Evolutionary conservation across 2,888 invertebrate genomes (phyloP).

Genomic region (Lasioglossum malachurum): DNA sequence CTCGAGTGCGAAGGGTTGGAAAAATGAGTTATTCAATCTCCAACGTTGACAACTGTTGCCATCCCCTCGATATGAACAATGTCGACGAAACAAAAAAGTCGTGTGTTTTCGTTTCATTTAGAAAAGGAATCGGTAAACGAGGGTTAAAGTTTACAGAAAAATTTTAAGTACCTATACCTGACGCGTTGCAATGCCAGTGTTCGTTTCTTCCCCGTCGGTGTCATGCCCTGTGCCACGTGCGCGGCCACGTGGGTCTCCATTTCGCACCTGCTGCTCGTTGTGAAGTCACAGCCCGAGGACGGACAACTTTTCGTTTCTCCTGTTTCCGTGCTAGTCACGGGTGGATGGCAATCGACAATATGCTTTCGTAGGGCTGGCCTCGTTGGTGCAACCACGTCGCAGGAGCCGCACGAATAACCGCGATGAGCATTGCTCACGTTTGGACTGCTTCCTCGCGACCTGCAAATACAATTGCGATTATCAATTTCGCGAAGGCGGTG

Average conservation of each 20-base stretch:
- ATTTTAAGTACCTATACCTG: constrained; percentile 84
- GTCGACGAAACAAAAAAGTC: not conserved
- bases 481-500: not conserved
- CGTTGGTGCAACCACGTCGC: constrained; percentile 83
- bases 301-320: constrained; percentile 80
- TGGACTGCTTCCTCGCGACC: constrained; percentile 81
- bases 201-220: constrained; percentile 85
- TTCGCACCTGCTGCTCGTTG: constrained; percentile 83
- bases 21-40: too few relatives aligned
- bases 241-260: constrained; percentile 85
- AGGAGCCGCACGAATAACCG: constrained; percentile 84
- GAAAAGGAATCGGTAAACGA: not conserved
- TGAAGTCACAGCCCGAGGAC: constrained; percentile 81
- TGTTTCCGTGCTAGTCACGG: constrained; percentile 70
- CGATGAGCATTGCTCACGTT: constrained; percentile 72
- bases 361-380: constrained; percentile 84
- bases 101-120: too few relatives aligned
- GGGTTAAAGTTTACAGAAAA: constrained; percentile 33
- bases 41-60: too few relatives aligned
- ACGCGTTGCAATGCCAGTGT: constrained; percentile 85
- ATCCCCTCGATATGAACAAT: too few relatives aligned
- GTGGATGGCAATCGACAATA: constrained; percentile 83
- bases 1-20: too few relatives aligned
- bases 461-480: constrained; percentile 48
- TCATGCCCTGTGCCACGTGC: constrained; percentile 84